phyloP scores from a whole-genome alignment of 2,113 vertebrate species.

The Egretta garzetta region DNA sequence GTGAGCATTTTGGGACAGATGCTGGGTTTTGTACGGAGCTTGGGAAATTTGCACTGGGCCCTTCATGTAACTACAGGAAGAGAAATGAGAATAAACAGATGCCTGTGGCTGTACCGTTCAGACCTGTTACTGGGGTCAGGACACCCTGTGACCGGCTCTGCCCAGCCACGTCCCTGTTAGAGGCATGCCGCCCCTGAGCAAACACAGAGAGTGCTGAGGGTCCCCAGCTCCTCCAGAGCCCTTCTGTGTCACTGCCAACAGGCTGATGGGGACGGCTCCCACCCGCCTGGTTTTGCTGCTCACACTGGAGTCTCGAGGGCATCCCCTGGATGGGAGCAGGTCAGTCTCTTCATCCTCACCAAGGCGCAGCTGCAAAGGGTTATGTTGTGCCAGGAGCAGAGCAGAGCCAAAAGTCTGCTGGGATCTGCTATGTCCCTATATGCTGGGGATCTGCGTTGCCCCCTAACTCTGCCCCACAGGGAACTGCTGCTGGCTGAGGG shows the following conservation, averaged over 20 bases:
- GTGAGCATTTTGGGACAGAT: background rate
- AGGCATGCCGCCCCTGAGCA: background rate
- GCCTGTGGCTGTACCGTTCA: background rate
- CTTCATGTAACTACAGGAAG: accelerated
- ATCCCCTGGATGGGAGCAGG: accelerated
- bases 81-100: background rate
- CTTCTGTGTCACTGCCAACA: background rate
- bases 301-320: background rate
- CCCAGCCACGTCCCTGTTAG: background rate
- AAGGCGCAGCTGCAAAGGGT: background rate
- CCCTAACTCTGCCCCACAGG: background rate
- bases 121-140: background rate
- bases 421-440: background rate
- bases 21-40: accelerated
- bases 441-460: background rate
- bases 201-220: background rate
- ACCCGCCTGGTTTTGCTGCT: background rate
- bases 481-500: background rate
- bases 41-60: background rate
- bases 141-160: background rate
- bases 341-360: background rate
- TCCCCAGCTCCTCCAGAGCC: background rate
- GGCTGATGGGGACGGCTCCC: background rate
- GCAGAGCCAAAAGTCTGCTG: background rate
- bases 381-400: background rate